Base-by-base conservation (phyloP, 2,888 invertebrate species). In the Loripinus fragilis region DNA sequence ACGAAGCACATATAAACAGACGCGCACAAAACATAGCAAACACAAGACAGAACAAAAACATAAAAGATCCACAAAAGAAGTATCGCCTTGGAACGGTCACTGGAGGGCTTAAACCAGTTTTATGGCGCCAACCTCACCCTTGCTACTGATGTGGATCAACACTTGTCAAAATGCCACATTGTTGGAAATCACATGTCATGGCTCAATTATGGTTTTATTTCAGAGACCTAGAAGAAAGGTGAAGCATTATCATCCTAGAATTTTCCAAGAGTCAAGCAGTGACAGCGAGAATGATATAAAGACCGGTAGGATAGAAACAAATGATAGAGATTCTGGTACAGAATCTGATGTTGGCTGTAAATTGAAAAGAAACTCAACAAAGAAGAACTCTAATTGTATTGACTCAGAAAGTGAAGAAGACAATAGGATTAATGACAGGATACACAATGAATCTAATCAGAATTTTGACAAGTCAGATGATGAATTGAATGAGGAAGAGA, bases 341-440 rank as follows among this genome's bases (percentile, higher is more conserved):
- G 60, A 60, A 28, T 60, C 60, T 2, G 60, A 60, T 33, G 20
- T 60, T 33, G 30, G 33, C 20, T 20, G 30, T 8, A 30, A 60
- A 33, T 17, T 33, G 15, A 60, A 10, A 3, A 30, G 60, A 33
- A 60, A 60, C 2, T 60, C 33, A 17, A 17, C 5, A 15, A 60
- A 33, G 33, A 60, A 33, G 17, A 60, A 60, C 7, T 60, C 60
- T n/a, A 60, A 60, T 33, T 60, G 60, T 60, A 60, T 60, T n/a
- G 60, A 33, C 1, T 33, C 60, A 33, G 60, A 60, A 12, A 60
- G 60, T 33, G 60, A 60, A 17, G n/a, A 60, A 3, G 33, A 60
- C 1, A 28, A 60, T 3, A 12, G 5, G 20, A 23, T 25, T 8
- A 52, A 28, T 28, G 15, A 30, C 30, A 2, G 20, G 1, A 15